Evolutionary conservation across 2,797 vertebrate species (phyloP), one percentile per base, ranked within the genome.

Genomic region (Hemibagrus guttatus): DNA sequence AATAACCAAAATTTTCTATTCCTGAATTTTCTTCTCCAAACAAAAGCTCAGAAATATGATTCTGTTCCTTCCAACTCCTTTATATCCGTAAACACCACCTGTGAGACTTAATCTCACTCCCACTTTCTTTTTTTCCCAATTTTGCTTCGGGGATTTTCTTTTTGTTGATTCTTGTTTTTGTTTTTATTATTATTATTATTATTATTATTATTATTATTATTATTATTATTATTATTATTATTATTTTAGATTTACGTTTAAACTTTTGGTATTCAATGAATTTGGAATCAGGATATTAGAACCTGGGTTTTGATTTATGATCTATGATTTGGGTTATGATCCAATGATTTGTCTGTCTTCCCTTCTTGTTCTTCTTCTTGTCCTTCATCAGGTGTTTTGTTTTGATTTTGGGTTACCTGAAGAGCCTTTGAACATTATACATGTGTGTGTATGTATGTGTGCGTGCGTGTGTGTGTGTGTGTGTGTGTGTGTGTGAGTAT

Each of bases 11-110:
- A 19, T 39, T 59, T 59, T 16, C 74, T 64, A 64, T 85, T 35
- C 13, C 42, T 54, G 17, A 64, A 28, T 23, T 80, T 59, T 42
- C 11, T 56, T 66, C 28, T 23, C 52, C 46, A 64, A 61, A n/a
- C 58, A 85, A 64, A 46, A 23, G 12, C 56, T 52, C 76, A n/a
- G 72, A 13, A 79, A 90, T 88, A 89, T 91, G 89, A 91, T 92
- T 92, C 83, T 88, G 91, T 90, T 88, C 87, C 88, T 42, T 39
- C 76, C 54, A 23, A 42, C 21, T 59, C 19, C 76, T 59, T 12
- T 79, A 64, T 91, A 89, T 78, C 88, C 84, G 74, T 87, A 89
- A 92, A 92, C 89, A 89, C 79, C 82, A 86, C 82, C 79, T 85
- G 80, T 87, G 84, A 88, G 84, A 92, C 89, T 87, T 90, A 88